Percentiles rank a stretch among this genome's conserved stretches.
Evolutionary conservation across 2,797 vertebrate genomes (phyloP).

Genomic region (Melanotaenia pygmaea): DNA sequence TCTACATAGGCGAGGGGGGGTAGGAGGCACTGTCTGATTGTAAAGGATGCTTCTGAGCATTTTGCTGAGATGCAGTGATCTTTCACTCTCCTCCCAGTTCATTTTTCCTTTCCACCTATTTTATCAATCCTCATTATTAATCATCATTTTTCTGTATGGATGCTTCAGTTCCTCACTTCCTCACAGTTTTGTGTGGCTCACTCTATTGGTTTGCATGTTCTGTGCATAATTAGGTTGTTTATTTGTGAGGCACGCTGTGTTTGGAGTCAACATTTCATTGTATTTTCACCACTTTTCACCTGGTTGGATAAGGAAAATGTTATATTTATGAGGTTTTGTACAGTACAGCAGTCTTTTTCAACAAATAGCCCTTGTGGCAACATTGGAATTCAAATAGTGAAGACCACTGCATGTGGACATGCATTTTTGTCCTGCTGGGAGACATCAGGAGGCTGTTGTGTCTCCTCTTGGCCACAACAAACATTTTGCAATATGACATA

Average conservation of each 20-base stretch:
- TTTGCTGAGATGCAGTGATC: slow-evolving; percentile 44
- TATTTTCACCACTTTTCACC: slow-evolving; percentile 65
- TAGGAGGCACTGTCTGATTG: slow-evolving; percentile 53
- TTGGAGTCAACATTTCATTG: slow-evolving; percentile 58
- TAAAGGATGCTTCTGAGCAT: slow-evolving; percentile 43
- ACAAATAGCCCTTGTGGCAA: slow-evolving; percentile 69
- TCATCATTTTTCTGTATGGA: slow-evolving; percentile 29
- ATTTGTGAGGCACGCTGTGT: slow-evolving; percentile 44
- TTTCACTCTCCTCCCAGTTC: slow-evolving; percentile 18
- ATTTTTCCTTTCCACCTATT: slow-evolving; percentile 49
- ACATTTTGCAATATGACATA: slow-evolving; percentile 68
- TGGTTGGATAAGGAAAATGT: slow-evolving; percentile 68
- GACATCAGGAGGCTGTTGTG: slow-evolving; percentile 49
- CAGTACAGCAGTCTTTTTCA: slow-evolving; percentile 57
- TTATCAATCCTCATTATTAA: slow-evolving; percentile 60
- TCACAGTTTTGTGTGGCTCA: slow-evolving; percentile 12
- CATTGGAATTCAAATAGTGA: slow-evolving; percentile 63
- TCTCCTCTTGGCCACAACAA: slow-evolving; percentile 61
- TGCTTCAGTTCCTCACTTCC: slow-evolving; percentile 18
- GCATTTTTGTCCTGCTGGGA: slow-evolving; percentile 58
- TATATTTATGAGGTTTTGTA: slow-evolving; percentile 74
- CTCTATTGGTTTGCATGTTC: slow-evolving; percentile 37
- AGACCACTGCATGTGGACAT: slow-evolving; percentile 60
- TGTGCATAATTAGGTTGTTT: slow-evolving; percentile 40
- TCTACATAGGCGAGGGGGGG: slow-evolving; percentile 26